Conservation (phyloP, 2,797 vertebrate species). For the Notolabrus celidotus region DNA sequence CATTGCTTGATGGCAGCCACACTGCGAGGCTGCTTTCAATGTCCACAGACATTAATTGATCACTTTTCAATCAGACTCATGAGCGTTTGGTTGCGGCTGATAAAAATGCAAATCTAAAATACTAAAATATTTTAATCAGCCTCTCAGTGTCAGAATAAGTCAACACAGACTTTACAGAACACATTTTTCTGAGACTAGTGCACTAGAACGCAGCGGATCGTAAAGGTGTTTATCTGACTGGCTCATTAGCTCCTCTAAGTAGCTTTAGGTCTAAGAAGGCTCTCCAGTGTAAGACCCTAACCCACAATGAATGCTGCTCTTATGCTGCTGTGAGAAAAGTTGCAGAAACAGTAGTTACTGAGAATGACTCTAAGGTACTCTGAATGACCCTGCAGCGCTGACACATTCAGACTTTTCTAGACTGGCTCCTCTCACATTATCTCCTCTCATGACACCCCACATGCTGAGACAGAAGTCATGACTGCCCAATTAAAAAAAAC, state of each 20-base stretch:
- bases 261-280: not conserved
- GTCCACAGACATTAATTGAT: too few relatives aligned
- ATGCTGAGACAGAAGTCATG: not conserved
- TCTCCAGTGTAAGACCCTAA: not conserved
- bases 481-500: not conserved
- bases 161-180: not conserved
- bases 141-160: not conserved
- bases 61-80: too few relatives aligned
- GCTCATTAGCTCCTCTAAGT: not conserved
- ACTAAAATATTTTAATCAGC: too few relatives aligned
- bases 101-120: too few relatives aligned
- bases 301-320: constrained; percentile 2
- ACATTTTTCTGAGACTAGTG: not conserved
- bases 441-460: not conserved
- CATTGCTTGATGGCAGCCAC: too few relatives aligned
- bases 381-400: too few relatives aligned
- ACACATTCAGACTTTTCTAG: not conserved
- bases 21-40: too few relatives aligned
- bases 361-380: not conserved
- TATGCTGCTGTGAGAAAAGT: not conserved
- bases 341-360: not conserved
- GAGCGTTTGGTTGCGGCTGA: too few relatives aligned
- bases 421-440: not conserved
- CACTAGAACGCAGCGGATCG: not conserved
- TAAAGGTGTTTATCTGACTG: not conserved